Evolutionary conservation across 1,140 invertebrate species (phyloP).

Genomic region (Drosophila ogumai): DNA sequence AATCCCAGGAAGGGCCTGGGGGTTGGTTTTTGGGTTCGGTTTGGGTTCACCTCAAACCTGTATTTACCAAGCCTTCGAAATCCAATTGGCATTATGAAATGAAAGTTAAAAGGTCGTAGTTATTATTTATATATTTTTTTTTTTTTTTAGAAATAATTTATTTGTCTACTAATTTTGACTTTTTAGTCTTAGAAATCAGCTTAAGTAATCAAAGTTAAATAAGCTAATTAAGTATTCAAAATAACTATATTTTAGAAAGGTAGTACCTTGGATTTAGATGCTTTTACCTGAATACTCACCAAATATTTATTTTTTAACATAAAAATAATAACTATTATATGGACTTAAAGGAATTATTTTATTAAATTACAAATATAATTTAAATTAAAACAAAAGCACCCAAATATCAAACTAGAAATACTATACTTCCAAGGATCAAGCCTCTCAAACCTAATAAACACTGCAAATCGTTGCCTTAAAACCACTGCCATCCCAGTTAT

Average conservation of each 20-base stretch:
- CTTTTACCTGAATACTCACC: too few relatives aligned
- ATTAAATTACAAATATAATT: neutral
- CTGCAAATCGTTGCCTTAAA: neutral
- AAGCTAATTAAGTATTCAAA: neutral
- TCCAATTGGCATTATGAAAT: conserved; percentile 4
- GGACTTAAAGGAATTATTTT: too few relatives aligned
- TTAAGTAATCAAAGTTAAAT: neutral
- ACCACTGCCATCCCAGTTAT: neutral
- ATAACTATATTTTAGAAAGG: too few relatives aligned
- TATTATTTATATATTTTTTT: neutral
- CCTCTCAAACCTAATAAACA: neutral
- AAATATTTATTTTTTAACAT: too few relatives aligned
- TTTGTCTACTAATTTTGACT: neutral
- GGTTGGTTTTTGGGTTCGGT: neutral
- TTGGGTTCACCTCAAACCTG: neutral
- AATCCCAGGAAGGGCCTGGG: neutral
- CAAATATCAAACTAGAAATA: neutral
- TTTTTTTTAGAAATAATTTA: neutral
- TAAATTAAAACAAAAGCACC: neutral
- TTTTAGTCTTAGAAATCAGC: neutral
- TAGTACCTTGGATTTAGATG: too few relatives aligned
- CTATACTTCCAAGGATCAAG: neutral
- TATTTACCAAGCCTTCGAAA: neutral
- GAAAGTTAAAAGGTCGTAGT: neutral
- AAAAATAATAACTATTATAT: too few relatives aligned